Conservation (phyloP, 92 coral and sea anemone genomes). For the Heteractis magnifica region DNA sequence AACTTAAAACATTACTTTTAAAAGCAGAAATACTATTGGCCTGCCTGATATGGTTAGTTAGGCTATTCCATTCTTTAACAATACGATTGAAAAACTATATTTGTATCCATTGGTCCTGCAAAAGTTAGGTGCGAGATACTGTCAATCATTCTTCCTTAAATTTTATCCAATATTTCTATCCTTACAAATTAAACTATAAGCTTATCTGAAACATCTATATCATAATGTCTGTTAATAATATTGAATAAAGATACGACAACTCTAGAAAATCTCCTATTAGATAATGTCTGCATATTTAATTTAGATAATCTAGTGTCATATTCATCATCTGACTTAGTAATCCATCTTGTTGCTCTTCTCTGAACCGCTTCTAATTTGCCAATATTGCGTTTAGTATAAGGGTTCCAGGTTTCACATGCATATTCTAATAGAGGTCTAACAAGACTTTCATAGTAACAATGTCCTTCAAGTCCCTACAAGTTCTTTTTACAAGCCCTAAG, state of each 20-base stretch:
- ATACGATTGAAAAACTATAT: no score
- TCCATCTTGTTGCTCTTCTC: neutral
- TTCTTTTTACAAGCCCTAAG: no score
- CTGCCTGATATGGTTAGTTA: no score
- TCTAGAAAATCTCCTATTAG: constrained; percentile 9
- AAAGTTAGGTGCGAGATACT: no score
- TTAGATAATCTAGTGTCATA: constrained; percentile 12
- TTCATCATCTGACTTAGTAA: neutral
- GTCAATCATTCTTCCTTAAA: constrained; percentile 4
- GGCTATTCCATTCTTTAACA: no score
- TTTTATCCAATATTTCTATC: constrained; percentile 5
- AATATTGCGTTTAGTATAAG: constrained; percentile 23
- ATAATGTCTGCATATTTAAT: constrained; percentile 12
- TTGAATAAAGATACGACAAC: constrained; percentile 12
- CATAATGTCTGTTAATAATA: neutral
- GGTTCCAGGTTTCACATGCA: neutral
- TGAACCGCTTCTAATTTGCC: constrained; percentile 23
- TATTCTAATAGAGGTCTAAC: constrained; percentile 20
- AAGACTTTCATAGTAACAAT: constrained; percentile 12
- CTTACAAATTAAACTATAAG: neutral
- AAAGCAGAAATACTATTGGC: no score
- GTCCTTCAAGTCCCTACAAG: neutral
- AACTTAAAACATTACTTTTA: no score
- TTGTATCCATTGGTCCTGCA: no score
- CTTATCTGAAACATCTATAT: constrained; percentile 5